phyloP scores from a whole-genome alignment of 2,797 vertebrate species.

The Onychomys leucogaster region DNA sequence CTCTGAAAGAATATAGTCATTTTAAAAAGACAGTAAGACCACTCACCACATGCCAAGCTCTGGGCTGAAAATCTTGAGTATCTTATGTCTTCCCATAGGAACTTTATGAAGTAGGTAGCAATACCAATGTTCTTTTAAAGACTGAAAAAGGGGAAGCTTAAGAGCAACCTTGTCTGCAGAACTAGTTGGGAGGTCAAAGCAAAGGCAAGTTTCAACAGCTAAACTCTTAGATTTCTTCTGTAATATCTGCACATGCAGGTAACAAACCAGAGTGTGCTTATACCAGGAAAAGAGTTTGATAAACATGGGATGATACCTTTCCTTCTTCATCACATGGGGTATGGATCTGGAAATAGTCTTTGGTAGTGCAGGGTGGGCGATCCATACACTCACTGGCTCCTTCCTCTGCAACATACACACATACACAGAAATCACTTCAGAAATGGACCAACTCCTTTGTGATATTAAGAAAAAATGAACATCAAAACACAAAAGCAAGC shows the following conservation, averaged over 20 bases:
- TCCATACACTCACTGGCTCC: slow-evolving; percentile 91
- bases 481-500: slow-evolving; percentile 1
- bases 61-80: background rate
- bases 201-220: background rate
- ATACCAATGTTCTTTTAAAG: background rate
- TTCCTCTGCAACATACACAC: slow-evolving; percentile 90
- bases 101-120: background rate
- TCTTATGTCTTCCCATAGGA: background rate
- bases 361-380: slow-evolving; percentile 93
- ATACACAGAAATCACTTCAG: slow-evolving; percentile 44
- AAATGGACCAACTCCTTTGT: background rate
- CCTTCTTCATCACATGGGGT: slow-evolving; percentile 94
- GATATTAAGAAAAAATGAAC: background rate
- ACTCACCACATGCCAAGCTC: background rate
- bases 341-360: slow-evolving; percentile 97
- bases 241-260: background rate
- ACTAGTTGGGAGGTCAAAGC: slow-evolving; percentile 8
- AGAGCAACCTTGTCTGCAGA: background rate
- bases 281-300: background rate
- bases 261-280: background rate
- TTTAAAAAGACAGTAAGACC: background rate
- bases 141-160: background rate
- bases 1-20: background rate
- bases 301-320: slow-evolving; percentile 89
- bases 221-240: background rate